phyloP scores from a whole-genome alignment of 1,140 invertebrate genomes.

The Drosophila trapezifrons region DNA sequence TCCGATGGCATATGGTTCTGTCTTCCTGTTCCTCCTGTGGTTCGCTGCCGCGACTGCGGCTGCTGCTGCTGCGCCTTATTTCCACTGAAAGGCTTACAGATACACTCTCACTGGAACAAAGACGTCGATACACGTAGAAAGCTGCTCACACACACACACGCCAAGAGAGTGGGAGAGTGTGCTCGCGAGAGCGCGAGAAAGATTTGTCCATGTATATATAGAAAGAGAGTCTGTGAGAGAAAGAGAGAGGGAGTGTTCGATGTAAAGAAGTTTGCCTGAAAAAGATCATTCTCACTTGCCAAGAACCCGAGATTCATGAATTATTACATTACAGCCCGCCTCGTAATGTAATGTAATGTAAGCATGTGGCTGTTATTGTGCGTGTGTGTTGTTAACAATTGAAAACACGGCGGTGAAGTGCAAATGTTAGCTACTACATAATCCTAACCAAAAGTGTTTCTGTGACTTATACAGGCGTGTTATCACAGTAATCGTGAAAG shows the following conservation, averaged over 20 bases:
- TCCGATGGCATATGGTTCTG: slow-evolving; percentile 28
- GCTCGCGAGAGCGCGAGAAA: slow-evolving; percentile 5
- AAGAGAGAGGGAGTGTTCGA: slow-evolving; percentile 42
- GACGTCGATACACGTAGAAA: slow-evolving; percentile 35
- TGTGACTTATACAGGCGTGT: slow-evolving; percentile 18
- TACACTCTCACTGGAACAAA: slow-evolving; percentile 25
- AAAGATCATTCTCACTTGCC: slow-evolving; percentile 47
- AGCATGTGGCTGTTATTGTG: slow-evolving; percentile 7
- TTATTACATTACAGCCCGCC: slow-evolving; percentile 12
- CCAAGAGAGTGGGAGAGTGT: slow-evolving; percentile 1
- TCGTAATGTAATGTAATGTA: slow-evolving; percentile 12
- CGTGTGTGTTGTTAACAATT: background rate
- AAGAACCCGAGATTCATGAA: slow-evolving; percentile 53
- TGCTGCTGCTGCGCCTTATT: slow-evolving; percentile 68
- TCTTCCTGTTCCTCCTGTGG: slow-evolving; percentile 22
- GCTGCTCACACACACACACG: slow-evolving; percentile 22
- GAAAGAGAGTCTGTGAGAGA: slow-evolving; percentile 1
- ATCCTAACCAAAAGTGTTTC: slow-evolving; percentile 17
- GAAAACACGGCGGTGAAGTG: slow-evolving; percentile 24
- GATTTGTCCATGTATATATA: background rate
- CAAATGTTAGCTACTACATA: slow-evolving; percentile 31
- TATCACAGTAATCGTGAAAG: slow-evolving; percentile 22
- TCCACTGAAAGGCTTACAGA: slow-evolving; percentile 58
- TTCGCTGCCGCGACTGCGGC: background rate
- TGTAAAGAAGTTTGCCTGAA: slow-evolving; percentile 28